These are phyloP conservation scores for Anastatus disparis DNA, from an alignment of 1,140 invertebrate genomes.

Conservation along the genomic window DNA sequence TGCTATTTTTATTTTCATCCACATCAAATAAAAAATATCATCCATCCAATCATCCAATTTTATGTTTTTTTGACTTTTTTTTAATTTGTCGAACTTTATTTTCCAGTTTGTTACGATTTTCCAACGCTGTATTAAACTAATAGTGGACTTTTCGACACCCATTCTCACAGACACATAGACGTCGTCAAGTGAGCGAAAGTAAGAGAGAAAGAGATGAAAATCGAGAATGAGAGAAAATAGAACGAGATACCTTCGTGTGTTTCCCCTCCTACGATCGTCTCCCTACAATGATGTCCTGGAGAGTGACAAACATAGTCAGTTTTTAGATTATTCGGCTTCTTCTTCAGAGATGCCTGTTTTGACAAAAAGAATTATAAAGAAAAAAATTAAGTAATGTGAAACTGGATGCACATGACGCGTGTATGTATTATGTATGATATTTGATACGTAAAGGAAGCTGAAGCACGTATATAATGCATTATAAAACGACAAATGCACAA, in stretches of 20 bases:
- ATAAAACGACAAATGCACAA: too few relatives aligned
- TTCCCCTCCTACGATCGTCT: constrained; percentile 2
- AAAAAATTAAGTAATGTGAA: too few relatives aligned
- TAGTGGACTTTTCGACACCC: constrained; percentile 22
- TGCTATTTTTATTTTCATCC: too few relatives aligned
- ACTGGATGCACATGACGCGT: background rate
- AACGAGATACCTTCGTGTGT: constrained; percentile 26
- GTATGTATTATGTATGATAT: constrained; percentile 4
- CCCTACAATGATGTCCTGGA: too few relatives aligned
- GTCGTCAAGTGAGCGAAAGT: constrained; percentile 3
- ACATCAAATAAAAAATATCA: background rate
- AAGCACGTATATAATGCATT: too few relatives aligned
- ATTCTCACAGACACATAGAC: background rate
- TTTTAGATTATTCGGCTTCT: too few relatives aligned
- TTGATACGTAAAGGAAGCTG: too few relatives aligned
- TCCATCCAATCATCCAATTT: background rate
- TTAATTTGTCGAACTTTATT: constrained; percentile 37
- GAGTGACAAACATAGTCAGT: too few relatives aligned
- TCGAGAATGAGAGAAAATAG: background rate
- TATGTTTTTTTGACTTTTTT: constrained; percentile 15
- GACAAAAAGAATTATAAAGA: too few relatives aligned
- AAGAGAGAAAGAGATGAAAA: constrained; percentile 20
- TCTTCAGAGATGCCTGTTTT: too few relatives aligned
- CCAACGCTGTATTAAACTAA: constrained; percentile 28
- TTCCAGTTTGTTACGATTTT: constrained; percentile 35